Percentiles rank a stretch among this genome's conserved stretches.
Conservation (phyloP, 1,140 invertebrate species). For the Pseudoatta argentina region DNA sequence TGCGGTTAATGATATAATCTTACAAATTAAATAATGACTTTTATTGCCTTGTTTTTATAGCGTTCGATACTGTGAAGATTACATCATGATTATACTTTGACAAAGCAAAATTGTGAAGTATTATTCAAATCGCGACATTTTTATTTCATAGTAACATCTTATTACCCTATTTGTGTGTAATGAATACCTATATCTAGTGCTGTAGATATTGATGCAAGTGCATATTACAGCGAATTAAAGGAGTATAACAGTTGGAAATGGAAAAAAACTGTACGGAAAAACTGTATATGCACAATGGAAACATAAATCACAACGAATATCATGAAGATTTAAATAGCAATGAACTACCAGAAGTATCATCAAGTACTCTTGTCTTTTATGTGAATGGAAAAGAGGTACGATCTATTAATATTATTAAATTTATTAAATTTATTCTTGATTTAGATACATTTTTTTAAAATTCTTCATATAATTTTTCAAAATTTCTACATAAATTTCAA, state of each 20-base stretch:
- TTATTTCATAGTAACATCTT: not conserved
- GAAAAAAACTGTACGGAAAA: not conserved
- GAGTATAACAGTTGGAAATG: constrained; percentile 18
- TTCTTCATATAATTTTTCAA: not conserved
- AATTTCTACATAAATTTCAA: too few relatives aligned
- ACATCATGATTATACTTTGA: not conserved
- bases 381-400: constrained; percentile 85
- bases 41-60: not conserved
- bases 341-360: constrained; percentile 10
- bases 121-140: not conserved
- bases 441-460: not conserved
- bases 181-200: not conserved
- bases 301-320: not conserved
- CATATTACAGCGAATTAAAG: constrained; percentile 13
- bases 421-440: not conserved
- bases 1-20: constrained; percentile 4
- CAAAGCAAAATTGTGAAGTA: not conserved
- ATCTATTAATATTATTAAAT: not conserved
- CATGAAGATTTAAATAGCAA: not conserved
- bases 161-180: not conserved
- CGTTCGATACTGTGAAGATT: not conserved
- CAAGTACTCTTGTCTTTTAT: constrained; percentile 81
- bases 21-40: not conserved
- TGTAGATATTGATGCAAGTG: not conserved
- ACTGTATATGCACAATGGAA: not conserved